Evolutionary conservation across 2,113 vertebrate species (phyloP).

Genomic region (Oncorhynchus mykiss): DNA sequence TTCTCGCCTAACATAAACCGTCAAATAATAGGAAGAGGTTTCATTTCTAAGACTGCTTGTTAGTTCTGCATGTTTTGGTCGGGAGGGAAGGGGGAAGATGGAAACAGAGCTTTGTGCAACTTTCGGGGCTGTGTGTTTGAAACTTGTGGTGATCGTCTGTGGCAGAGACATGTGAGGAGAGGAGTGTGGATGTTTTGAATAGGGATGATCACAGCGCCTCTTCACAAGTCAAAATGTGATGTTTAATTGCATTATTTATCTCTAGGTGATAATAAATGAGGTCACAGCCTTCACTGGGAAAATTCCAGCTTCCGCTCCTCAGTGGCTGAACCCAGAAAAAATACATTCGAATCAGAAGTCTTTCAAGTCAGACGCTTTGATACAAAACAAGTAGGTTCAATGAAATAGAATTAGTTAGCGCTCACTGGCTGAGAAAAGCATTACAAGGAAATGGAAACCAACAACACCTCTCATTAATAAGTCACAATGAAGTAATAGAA

Average conservation of each 20-base stretch:
- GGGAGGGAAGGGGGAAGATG: neutral
- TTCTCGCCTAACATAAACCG: no score
- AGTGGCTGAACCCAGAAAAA: slow-evolving; percentile 11
- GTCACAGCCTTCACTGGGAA: slow-evolving; percentile 41
- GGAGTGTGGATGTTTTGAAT: neutral
- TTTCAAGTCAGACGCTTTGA: slow-evolving; percentile 70
- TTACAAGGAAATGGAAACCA: slow-evolving; percentile 40
- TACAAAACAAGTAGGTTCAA: slow-evolving; percentile 47
- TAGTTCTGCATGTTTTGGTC: neutral
- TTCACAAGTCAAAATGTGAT: slow-evolving; percentile 46
- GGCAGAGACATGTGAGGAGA: neutral
- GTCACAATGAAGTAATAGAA: slow-evolving; percentile 20
- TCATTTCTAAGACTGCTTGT: no score
- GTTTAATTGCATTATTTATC: slow-evolving; percentile 62
- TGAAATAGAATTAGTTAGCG: slow-evolving; percentile 46
- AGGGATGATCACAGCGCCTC: slow-evolving; percentile 43
- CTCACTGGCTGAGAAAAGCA: slow-evolving; percentile 34
- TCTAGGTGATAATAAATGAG: slow-evolving; percentile 61
- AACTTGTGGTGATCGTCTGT: neutral
- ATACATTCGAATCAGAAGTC: slow-evolving; percentile 58
- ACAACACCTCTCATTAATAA: slow-evolving; percentile 37
- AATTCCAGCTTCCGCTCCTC: slow-evolving; percentile 18
- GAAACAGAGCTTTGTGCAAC: neutral
- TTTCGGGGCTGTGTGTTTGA: neutral
- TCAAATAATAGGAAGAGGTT: no score